These are phyloP conservation scores for Rhodophaea formosa DNA, from an alignment of 2,888 invertebrate species.

Conservation along the genomic window DNA sequence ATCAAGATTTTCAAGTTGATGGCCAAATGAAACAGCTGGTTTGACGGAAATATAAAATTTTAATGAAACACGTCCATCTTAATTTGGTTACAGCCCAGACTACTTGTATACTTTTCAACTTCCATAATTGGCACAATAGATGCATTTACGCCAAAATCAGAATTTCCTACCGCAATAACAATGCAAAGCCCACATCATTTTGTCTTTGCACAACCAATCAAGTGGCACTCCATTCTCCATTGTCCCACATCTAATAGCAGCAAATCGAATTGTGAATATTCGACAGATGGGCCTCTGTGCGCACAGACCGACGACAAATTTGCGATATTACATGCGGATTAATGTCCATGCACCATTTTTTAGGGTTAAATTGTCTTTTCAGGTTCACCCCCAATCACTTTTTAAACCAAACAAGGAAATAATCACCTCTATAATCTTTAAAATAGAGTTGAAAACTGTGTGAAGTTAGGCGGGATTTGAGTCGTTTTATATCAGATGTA, in stretches of 20 bases:
- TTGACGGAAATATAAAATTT: no score
- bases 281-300: conserved; percentile 67
- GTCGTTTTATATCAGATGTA: conserved; percentile 45
- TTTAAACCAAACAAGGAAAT: conserved; percentile 28
- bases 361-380: conserved; percentile 81
- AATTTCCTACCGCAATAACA: background rate
- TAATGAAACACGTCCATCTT: no score
- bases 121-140: no score
- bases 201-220: conserved; percentile 53
- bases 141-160: background rate
- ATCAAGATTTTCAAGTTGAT: no score
- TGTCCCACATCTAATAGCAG: conserved; percentile 58
- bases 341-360: conserved; percentile 77
- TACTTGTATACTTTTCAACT: no score
- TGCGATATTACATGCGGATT: conserved; percentile 81
- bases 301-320: conserved; percentile 76
- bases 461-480: conserved; percentile 33
- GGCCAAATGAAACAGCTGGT: background rate
- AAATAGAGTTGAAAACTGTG: conserved; percentile 36
- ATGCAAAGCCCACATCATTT: conserved; percentile 24
- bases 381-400: conserved; percentile 55
- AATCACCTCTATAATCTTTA: conserved; percentile 29
- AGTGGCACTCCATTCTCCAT: conserved; percentile 42
- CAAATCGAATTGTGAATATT: conserved; percentile 68
- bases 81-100: no score